Conservation (phyloP, 2,888 invertebrate species). For the Empis stercorea region DNA sequence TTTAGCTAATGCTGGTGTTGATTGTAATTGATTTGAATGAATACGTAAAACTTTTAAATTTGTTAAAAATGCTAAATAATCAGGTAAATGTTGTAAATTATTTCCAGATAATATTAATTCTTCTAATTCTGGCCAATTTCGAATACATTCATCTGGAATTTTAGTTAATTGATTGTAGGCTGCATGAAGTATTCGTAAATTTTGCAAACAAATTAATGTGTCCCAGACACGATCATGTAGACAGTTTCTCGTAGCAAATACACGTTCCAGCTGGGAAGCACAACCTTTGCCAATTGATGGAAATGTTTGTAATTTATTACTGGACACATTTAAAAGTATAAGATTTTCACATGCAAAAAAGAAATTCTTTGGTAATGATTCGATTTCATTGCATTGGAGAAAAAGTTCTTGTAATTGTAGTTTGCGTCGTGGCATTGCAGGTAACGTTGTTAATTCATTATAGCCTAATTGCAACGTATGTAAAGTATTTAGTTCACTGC, state of each 20-base stretch:
- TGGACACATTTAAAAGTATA: slow-evolving; percentile 61
- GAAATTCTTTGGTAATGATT: slow-evolving; percentile 61
- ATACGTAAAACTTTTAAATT: slow-evolving; percentile 63
- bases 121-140: slow-evolving; percentile 66
- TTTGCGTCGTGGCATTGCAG: slow-evolving; percentile 50
- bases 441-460: slow-evolving; percentile 60
- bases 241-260: slow-evolving; percentile 64
- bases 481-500: slow-evolving; percentile 58
- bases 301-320: slow-evolving; percentile 59
- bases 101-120: slow-evolving; percentile 75
- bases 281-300: slow-evolving; percentile 48
- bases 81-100: slow-evolving; percentile 59
- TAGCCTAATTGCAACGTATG: slow-evolving; percentile 64
- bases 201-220: slow-evolving; percentile 49
- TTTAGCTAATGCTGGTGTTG: slow-evolving; percentile 63
- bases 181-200: slow-evolving; percentile 57
- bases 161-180: slow-evolving; percentile 66
- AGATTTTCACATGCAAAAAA: slow-evolving; percentile 53
- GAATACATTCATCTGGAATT: slow-evolving; percentile 59
- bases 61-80: slow-evolving; percentile 56
- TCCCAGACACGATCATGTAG: slow-evolving; percentile 56
- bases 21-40: slow-evolving; percentile 66
- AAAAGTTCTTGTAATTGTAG: slow-evolving; percentile 57
- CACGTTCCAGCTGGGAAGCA: slow-evolving; percentile 50
- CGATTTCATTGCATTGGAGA: slow-evolving; percentile 65